phyloP scores from a whole-genome alignment of 2,888 invertebrate genomes.

The Lasiommata megera region DNA sequence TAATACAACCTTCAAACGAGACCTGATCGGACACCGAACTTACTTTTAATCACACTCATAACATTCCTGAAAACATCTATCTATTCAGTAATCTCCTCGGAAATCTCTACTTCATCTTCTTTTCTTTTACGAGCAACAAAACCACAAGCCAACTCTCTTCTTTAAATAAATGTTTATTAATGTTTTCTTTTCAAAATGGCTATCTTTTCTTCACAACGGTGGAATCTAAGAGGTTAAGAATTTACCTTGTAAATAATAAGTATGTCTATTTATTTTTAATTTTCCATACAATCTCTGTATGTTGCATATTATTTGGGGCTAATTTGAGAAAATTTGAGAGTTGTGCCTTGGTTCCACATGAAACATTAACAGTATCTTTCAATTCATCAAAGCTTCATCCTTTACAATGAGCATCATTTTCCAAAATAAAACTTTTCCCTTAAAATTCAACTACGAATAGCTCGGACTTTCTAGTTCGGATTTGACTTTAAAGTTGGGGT shows the following conservation, averaged over 20 bases:
- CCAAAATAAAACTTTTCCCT: slow-evolving; percentile 31
- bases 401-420: slow-evolving; percentile 36
- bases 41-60: slow-evolving; percentile 45
- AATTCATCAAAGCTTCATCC: slow-evolving; percentile 27
- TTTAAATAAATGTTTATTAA: no score
- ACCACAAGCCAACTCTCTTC: slow-evolving; percentile 28
- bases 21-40: slow-evolving; percentile 55
- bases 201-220: no score
- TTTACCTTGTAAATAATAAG: no score
- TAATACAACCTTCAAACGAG: slow-evolving; percentile 54
- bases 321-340: slow-evolving; percentile 24
- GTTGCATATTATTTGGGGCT: no score
- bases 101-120: slow-evolving; percentile 28
- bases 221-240: no score
- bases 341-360: slow-evolving; percentile 31
- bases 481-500: slow-evolving; percentile 78
- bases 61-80: slow-evolving; percentile 52
- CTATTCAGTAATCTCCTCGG: slow-evolving; percentile 38
- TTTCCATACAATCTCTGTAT: no score
- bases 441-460: slow-evolving; percentile 53
- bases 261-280: no score
- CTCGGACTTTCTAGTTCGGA: slow-evolving; percentile 56
- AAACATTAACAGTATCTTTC: slow-evolving; percentile 32
- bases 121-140: slow-evolving; percentile 31
- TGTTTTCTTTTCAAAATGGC: no score